Evolutionary conservation across 2,797 vertebrate genomes (phyloP).

Genomic region (Cheirogaleus major): DNA sequence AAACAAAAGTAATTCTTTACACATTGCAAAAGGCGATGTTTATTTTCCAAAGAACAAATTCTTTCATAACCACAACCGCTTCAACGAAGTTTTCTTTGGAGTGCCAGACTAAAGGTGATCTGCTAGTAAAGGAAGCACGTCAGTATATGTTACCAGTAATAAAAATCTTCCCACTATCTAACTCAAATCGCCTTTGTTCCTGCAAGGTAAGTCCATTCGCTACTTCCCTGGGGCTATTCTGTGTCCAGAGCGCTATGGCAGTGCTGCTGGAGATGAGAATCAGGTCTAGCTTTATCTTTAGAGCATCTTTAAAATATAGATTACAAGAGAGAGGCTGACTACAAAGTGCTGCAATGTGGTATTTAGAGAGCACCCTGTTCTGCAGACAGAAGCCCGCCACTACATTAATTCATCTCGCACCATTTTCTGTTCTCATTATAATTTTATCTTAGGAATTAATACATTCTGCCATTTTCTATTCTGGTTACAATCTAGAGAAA

Average conservation of each 20-base stretch:
- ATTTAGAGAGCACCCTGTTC: slow-evolving; percentile 60
- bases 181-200: slow-evolving; percentile 59
- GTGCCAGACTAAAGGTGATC: slow-evolving; percentile 6
- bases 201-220: slow-evolving; percentile 52
- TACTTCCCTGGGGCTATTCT: slow-evolving; percentile 52
- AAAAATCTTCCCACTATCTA: slow-evolving; percentile 59
- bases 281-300: slow-evolving; percentile 58
- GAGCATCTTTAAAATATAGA: slow-evolving; percentile 77
- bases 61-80: background rate
- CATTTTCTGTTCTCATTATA: slow-evolving; percentile 79
- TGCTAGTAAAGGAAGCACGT: background rate
- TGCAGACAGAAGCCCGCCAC: slow-evolving; percentile 61
- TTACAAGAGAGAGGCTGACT: slow-evolving; percentile 57
- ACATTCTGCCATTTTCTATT: slow-evolving; percentile 84
- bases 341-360: slow-evolving; percentile 26
- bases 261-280: slow-evolving; percentile 6
- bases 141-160: slow-evolving; percentile 25
- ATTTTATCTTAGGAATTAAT: slow-evolving; percentile 86
- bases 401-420: slow-evolving; percentile 79
- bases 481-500: slow-evolving; percentile 82
- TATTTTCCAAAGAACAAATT: slow-evolving; percentile 21
- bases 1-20: background rate
- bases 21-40: background rate
- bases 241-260: slow-evolving; percentile 5
- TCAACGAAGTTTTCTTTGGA: slow-evolving; percentile 34